Percentiles rank a stretch among this genome's conserved stretches.
These are phyloP conservation scores for Lithophane semibrunnea DNA, from an alignment of 2,888 invertebrate genomes.

Conservation along the genomic window DNA sequence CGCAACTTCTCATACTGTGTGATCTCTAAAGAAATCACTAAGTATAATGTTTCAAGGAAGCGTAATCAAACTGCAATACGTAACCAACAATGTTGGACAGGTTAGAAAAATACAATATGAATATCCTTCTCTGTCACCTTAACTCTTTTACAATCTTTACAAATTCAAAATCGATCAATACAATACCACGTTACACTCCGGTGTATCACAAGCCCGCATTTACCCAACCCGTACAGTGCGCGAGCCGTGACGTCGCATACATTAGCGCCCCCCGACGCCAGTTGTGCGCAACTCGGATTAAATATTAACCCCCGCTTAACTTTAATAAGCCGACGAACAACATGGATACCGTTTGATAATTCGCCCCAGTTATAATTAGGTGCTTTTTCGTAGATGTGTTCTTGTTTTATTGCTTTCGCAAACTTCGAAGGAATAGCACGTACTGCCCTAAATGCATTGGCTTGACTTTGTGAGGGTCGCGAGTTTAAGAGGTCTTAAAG, in stretches of 20 bases:
- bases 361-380: slow-evolving; percentile 62
- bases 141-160: too few relatives aligned
- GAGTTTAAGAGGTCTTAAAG: too few relatives aligned
- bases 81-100: too few relatives aligned
- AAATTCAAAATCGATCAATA: slow-evolving; percentile 8
- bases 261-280: slow-evolving; percentile 72
- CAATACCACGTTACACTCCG: slow-evolving; percentile 35
- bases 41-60: too few relatives aligned
- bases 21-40: too few relatives aligned
- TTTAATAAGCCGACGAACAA: slow-evolving; percentile 78
- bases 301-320: slow-evolving; percentile 78
- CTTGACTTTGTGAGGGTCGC: too few relatives aligned
- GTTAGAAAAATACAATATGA: too few relatives aligned
- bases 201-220: slow-evolving; percentile 63
- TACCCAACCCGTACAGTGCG: slow-evolving; percentile 67
- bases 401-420: slow-evolving; percentile 31
- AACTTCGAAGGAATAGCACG: not conserved
- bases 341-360: slow-evolving; percentile 73
- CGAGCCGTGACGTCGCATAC: slow-evolving; percentile 76
- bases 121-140: too few relatives aligned
- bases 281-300: slow-evolving; percentile 74
- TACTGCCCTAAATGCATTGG: too few relatives aligned
- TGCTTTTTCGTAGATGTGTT: slow-evolving; percentile 46
- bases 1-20: too few relatives aligned
- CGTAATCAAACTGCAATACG: too few relatives aligned